Conservation (phyloP, 1,140 invertebrate species). For the Neodiprion lecontei region DNA sequence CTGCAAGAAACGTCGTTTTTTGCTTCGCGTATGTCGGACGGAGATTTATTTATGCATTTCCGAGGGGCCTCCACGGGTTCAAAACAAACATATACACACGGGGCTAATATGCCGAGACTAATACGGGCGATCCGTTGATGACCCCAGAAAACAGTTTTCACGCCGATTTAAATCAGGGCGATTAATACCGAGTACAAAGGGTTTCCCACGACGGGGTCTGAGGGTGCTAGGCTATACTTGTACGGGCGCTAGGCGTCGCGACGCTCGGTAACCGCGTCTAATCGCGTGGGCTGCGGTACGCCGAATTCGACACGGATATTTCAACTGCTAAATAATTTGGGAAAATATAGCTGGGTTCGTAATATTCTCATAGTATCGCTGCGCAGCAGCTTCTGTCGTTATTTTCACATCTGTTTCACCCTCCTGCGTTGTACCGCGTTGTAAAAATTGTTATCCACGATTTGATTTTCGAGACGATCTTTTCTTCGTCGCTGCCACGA, state of each 20-base stretch:
- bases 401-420: too few species aligned
- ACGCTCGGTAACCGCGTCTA: background rate
- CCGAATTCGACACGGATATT: background rate
- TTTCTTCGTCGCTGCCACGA: too few species aligned
- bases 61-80: background rate
- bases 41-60: background rate
- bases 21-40: background rate
- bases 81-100: constrained; percentile 56
- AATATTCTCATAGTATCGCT: too few species aligned
- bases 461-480: too few species aligned
- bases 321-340: constrained; percentile 5
- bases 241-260: background rate
- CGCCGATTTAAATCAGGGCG: constrained; percentile 57
- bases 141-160: constrained; percentile 55
- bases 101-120: constrained; percentile 54
- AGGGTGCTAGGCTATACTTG: constrained; percentile 9
- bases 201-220: constrained; percentile 55
- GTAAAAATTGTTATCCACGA: too few species aligned
- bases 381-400: too few species aligned
- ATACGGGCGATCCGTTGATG: background rate
- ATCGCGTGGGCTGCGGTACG: background rate
- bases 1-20: too few species aligned
- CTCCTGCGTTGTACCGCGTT: too few species aligned
- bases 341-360: background rate
- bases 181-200: background rate